Base-by-base conservation (phyloP, 2,888 invertebrate species). In the Trissonchulus sp. region DNA sequence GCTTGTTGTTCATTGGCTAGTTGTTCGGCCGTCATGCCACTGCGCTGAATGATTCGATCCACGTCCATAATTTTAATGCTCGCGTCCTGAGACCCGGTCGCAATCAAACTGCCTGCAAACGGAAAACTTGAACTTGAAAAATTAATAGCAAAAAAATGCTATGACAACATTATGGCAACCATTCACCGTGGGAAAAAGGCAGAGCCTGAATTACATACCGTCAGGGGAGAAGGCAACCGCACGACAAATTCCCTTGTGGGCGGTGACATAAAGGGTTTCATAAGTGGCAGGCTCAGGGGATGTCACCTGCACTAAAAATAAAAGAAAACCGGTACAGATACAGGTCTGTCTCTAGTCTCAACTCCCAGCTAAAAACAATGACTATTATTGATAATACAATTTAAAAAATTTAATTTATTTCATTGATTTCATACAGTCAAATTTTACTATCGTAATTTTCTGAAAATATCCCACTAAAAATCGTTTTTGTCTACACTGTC, bases 51-150 rank as follows among this genome's bases (percentile, higher is more conserved):
- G 94, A 99, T 98, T 77, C 98, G 89, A 82, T 99, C 99, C n/a
- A 99, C 98, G 83, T 99, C 98, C 78, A 99, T 87, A 81, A 99
- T 96, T 90, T 99, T 99, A 76, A 99, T 99, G 79, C 97, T 97
- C 0, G 98, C 94, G 86, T 99, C 99, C 0, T 94, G 94, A 79
- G 97, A 97, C 23, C 98, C 99, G 0, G 98, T 99, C 0, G 99
- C 99, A 18, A 98, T 93, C 0, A 99, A 87, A 79, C 95, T 93
- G 0, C 98, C 87, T 86, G 77, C n/a, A 80, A 76, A 62, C n/a
- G n/a, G 48, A 74, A 68, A 33, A 68, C 35, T 36, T 63, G 62
- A 68, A 73, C 15, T n/a, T n/a, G n/a, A n/a, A n/a, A n/a, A n/a
- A n/a, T n/a, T n/a, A n/a, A n/a, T n/a, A n/a, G n/a, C n/a, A n/a